Base-by-base conservation (phyloP, 2,113 vertebrate genomes). In the Albula glossodonta region DNA sequence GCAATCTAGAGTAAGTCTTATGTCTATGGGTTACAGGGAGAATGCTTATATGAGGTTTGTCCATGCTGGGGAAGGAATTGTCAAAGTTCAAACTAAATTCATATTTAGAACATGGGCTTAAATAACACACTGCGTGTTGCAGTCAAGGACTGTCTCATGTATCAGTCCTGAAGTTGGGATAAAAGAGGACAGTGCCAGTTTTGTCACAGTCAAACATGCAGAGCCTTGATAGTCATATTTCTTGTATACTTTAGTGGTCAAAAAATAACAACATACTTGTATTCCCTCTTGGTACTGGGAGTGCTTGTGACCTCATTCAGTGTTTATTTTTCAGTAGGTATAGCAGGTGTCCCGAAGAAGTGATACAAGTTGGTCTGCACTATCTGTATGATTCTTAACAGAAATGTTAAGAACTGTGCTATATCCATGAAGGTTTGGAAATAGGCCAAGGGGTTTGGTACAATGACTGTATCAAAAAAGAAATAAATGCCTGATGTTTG, bases 71-170 rank as follows among this genome's bases (percentile, higher is more conserved):
- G 5, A 5, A 70, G 63, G 63, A 70, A 22, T n/a, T 70, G 63
- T 70, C 63, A 70, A 70, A 70, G 63, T 70, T 70, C 19, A 70
- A 70, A n/a, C 63, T 70, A 70, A 41, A 70, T 70, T 70, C 63
- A 22, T 70, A 70, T 70, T 70, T 70, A 70, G 63, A 70, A 70
- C 63, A 70, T 2, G 22, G 63, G 17, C 63, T 70, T n/a, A 70
- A 70, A 17, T 70, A 9, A 74, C 22, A 7, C 31, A 74, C 70
- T 74, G 4, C 9, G n/a, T 74, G n/a, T 19, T 74, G 22, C 70
- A 31, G 8, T 22, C n/a, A 31, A 25, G 4, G 10, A 74, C 70
- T 25, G 70, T 74, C n/a, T 74, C 70, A 74, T 74, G 31, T 74
- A 74, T 74, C 70, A 74, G n/a, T 74, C n/a, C 8, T n/a, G 22